Evolutionary conservation across 2,888 invertebrate genomes (phyloP), one percentile per base, ranked within the genome.

Genomic region (Amiota minor): DNA sequence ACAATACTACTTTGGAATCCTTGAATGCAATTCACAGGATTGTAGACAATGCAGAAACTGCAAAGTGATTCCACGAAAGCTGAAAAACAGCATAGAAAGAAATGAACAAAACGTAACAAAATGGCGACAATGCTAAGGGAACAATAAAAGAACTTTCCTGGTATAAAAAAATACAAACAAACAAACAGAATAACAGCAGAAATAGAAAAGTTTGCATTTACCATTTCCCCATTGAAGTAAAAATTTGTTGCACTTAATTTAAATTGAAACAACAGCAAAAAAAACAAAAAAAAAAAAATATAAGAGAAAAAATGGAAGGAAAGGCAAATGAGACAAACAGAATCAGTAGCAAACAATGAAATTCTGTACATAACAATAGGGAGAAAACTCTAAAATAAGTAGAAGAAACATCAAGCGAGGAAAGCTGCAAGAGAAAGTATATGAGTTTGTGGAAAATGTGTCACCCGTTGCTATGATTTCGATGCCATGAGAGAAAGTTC

Each of bases 231-330:
- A 65, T 47, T 47, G 64, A 65, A 47, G 35, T n/a, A 35, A 62
- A 62, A 62, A 62, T 10, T 62, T 62, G 62, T 12, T 62, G 62
- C 62, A 59, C 59, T 35, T 62, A 62, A 62, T 23, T 35, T 62
- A 35, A 45, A 62, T 62, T 62, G 45, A 62, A 62, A 59, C 18
- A 59, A 11, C 11, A 23, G 16, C 59, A 23, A 59, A 62, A 62
- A 59, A 35, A 23, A 35, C 12, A 35, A 23, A 59, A 62, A 62
- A 59, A 35, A 23, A 35, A 23, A 35, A n/a, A 20, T 6, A 46
- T 45, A 10, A 62, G n/a, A 12, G n/a, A 12, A 45, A 47, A 16
- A 62, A 62, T 62, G 62, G n/a, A 12, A 45, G 47, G 4, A 62
- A 62, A 23, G 62, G 9, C 2, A 65, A 47, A 65, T 1, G 47